Base-by-base conservation (phyloP, 1,140 invertebrate species). In the Paraescarpia echinospica region DNA sequence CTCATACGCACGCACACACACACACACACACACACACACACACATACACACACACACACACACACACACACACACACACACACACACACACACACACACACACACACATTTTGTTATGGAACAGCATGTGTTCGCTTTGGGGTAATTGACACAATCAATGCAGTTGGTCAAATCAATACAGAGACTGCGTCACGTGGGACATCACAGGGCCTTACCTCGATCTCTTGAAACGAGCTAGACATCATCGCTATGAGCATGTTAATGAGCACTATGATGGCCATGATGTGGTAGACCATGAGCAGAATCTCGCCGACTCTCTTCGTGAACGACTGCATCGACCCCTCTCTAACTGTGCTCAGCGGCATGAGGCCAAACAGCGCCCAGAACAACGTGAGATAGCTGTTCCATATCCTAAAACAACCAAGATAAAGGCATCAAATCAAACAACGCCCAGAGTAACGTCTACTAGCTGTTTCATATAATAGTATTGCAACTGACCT, bases 211-310 rank as follows among this genome's bases (percentile, higher is more conserved):
- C 91, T 93, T 94, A 97, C 97, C 95, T 97, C 97, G 89, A 97
- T 97, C 92, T 96, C 96, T 95, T 97, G 96, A 93, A 97, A 97
- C 33, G 96, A 97, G 93, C 96, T 96, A 35, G 96, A 97, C 97
- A 97, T 97, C 97, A 97, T 97, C 90, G 97, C 97, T 93, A 97
- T 97, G 9, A 97, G 95, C 97, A 97, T 97, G 94, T 97, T 97
- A 59, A 97, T 96, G 90, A 97, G 95, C 1, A 97, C 97, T 92
- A 97, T 97, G 92, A 97, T 96, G 33, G 96, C 96, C 95, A 97
- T 96, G 92, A 95, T 95, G 93, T 96, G 96, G 93, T 96, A 97
- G 18, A 95, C 95, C 94, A 96, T 96, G 89, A 96, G 96, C 59
- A 97, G 93, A 0, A 98, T 96, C 31, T 96, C 95, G 0, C 96